Evolutionary conservation across 1,140 invertebrate genomes (phyloP), one percentile per base, ranked within the genome.

Genomic region (Orchesella cincta): DNA sequence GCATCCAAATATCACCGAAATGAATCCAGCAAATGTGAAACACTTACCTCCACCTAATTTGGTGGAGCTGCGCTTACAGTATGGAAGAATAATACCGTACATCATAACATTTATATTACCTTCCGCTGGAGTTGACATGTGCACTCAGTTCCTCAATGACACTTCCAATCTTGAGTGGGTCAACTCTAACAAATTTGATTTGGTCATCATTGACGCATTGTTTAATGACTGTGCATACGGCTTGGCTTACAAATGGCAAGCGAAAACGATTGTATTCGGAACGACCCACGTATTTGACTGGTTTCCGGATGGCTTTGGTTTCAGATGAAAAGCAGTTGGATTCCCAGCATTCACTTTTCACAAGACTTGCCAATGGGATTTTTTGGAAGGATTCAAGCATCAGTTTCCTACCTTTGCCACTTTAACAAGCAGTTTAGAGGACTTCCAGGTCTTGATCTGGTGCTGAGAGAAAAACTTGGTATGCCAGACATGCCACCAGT

Each of bases 151-250:
- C 16, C 31, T 82, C 0, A 70, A 75, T 1, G 31, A 67, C 35
- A 0, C 51, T 20, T 62, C 75, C n/a, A 73, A 36, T 1, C 0
- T 31, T 18, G 12, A 54, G 0, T 79, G 57, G 73, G 34, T 79
- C 1, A 79, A 77, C 28, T 26, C 28, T 0, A 5, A 57, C 2
- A 74, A 75, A 14, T 84, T 84, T 52, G 84, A 85, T 76, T 67
- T 85, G 0, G 82, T 85, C 5, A 78, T 85, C 16, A 76, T 84
- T 23, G 83, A 83, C 1, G 80, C 78, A 26, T 81, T 84, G 57
- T 83, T 83, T 76, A 83, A 82, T 62, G 82, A 83, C 70, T 83
- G 81, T 76, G 76, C 36, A 2, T 74, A 67, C 28, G 70, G 70
- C 1, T 36, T 80, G 1, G 74, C 79, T 0, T 62, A 74, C 31